Evolutionary conservation across 2,888 invertebrate genomes (phyloP).

Genomic region (Ephialtes manifestator): DNA sequence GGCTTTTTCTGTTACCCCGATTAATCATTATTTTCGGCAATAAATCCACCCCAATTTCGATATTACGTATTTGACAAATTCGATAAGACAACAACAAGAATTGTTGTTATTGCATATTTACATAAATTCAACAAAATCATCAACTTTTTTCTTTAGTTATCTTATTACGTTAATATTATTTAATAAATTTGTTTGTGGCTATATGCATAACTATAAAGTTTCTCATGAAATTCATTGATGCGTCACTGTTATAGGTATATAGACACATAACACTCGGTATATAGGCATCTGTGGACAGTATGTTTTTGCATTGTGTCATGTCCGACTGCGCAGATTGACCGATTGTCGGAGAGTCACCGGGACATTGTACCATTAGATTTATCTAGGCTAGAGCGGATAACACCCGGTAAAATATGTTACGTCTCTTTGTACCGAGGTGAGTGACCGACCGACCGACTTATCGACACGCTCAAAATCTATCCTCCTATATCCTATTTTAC

Average conservation of each 20-base stretch:
- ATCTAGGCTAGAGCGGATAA: constrained; percentile 10
- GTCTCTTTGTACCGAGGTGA: constrained; percentile 15
- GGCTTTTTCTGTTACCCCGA: no score
- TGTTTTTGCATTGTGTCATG: constrained; percentile 31
- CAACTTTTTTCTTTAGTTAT: no score
- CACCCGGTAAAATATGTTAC: background rate
- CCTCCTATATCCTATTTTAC: background rate
- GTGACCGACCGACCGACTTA: background rate
- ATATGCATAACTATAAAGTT: background rate
- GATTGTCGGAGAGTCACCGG: constrained; percentile 37
- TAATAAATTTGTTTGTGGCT: no score
- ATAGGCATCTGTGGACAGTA: background rate
- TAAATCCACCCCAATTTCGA: no score
- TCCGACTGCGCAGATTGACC: constrained; percentile 50
- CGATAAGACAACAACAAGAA: no score
- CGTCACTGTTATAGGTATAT: constrained; percentile 3
- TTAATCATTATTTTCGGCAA: no score
- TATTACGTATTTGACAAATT: no score
- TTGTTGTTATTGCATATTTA: no score
- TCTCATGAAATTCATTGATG: background rate
- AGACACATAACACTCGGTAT: background rate
- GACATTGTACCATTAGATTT: constrained; percentile 36
- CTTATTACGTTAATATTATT: no score
- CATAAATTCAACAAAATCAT: no score
- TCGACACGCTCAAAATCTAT: background rate